Conservation (phyloP, 1,140 invertebrate genomes). For the Lepidotrigona ventralis region DNA sequence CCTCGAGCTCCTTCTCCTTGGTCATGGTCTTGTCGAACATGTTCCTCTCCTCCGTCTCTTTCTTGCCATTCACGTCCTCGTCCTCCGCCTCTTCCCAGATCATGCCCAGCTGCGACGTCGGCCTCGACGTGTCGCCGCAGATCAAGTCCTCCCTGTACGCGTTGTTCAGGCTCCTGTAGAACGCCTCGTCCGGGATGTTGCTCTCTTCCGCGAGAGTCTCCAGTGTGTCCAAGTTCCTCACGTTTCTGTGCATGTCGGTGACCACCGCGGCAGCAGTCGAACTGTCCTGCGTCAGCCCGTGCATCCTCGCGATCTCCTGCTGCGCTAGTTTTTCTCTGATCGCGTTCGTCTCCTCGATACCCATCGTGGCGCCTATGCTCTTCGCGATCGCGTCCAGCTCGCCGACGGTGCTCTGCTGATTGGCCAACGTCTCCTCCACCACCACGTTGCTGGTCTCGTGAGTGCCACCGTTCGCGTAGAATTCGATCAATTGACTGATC, state of each 20-base stretch:
- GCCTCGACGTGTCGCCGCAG: slow-evolving; percentile 83
- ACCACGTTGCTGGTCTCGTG: slow-evolving; percentile 68
- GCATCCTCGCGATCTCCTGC: slow-evolving; percentile 76
- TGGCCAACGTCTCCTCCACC: slow-evolving; percentile 66
- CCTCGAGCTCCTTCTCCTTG: slow-evolving; percentile 71
- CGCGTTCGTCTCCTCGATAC: slow-evolving; percentile 74
- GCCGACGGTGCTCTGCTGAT: slow-evolving; percentile 69
- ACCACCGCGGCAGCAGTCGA: slow-evolving; percentile 73
- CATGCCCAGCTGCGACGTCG: slow-evolving; percentile 87
- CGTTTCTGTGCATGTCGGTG: slow-evolving; percentile 74
- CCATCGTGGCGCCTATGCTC: slow-evolving; percentile 73
- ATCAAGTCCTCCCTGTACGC: slow-evolving; percentile 90
- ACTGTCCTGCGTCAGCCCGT: slow-evolving; percentile 72
- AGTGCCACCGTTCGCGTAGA: slow-evolving; percentile 82
- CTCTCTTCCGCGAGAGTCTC: slow-evolving; percentile 80
- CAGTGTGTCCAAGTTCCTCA: slow-evolving; percentile 79
- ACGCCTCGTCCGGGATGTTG: slow-evolving; percentile 89
- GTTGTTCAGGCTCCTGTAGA: slow-evolving; percentile 93
- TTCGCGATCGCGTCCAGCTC: slow-evolving; percentile 76
- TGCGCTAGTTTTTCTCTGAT: slow-evolving; percentile 74
- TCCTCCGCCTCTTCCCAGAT: slow-evolving; percentile 87
- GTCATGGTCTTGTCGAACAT: slow-evolving; percentile 68
- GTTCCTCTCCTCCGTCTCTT: slow-evolving; percentile 63
- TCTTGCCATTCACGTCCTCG: slow-evolving; percentile 77
- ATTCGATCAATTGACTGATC: slow-evolving; percentile 92